Evolutionary conservation across 2,113 vertebrate genomes (phyloP).

Genomic region (Eudyptes chrysolophus): DNA sequence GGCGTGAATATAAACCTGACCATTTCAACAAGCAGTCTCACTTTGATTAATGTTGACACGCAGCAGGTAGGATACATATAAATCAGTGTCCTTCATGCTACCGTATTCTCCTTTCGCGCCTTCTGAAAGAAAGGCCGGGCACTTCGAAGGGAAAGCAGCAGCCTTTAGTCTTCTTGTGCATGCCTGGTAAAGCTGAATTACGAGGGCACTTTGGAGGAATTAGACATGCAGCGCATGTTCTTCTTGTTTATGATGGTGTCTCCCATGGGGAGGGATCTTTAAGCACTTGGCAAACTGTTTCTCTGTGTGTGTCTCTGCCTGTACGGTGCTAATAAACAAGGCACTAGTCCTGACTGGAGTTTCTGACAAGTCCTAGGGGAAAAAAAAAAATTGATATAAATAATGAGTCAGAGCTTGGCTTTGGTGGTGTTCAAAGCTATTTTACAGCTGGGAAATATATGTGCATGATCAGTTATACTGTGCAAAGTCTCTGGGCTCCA

Average conservation of each 20-base stretch:
- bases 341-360: neutral
- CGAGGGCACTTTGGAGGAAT: neutral
- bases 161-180: neutral
- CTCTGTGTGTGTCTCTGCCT: neutral
- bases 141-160: neutral
- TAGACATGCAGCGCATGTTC: neutral
- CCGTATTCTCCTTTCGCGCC: neutral
- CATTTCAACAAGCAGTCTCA: constrained; percentile 87
- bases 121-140: neutral
- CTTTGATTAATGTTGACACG: constrained; percentile 79
- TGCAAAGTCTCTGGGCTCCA: neutral
- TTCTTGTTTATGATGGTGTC: neutral
- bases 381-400: neutral
- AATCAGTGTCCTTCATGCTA: neutral
- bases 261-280: neutral
- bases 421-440: neutral
- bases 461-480: neutral
- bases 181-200: neutral
- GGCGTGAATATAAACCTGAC: constrained; percentile 85
- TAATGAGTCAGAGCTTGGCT: constrained; percentile 1
- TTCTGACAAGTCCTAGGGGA: neutral
- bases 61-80: constrained; percentile 81
- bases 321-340: neutral
- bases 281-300: neutral
- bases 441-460: neutral